Evolutionary conservation across 1,140 invertebrate species (phyloP).

Genomic region (Pentalonia nigronervosa): DNA sequence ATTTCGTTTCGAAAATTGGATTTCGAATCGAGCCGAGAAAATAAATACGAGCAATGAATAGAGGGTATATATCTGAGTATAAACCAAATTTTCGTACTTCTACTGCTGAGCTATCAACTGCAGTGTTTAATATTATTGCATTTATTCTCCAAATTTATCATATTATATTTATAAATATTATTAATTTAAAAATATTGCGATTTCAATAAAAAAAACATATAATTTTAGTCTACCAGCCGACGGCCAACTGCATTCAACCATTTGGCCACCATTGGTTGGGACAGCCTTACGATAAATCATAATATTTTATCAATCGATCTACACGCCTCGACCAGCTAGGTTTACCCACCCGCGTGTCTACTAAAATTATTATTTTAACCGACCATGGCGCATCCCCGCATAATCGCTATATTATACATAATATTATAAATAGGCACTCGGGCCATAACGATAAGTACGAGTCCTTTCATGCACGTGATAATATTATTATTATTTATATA

Average conservation of each 20-base stretch:
- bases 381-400: background rate
- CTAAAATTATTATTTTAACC: background rate
- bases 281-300: background rate
- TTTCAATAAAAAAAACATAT: background rate
- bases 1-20: background rate
- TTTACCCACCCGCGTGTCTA: background rate
- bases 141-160: background rate
- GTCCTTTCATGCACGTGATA: background rate
- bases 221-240: too few relatives aligned
- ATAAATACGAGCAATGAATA: background rate
- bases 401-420: background rate
- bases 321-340: background rate
- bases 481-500: background rate
- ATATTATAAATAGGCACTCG: background rate
- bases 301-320: background rate
- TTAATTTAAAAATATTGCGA: too few relatives aligned
- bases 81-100: background rate
- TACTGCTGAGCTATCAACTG: background rate
- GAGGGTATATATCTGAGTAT: background rate
- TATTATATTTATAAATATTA: background rate
- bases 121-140: background rate
- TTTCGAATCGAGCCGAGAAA: background rate
- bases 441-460: background rate
- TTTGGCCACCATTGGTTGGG: background rate
- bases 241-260: background rate